phyloP scores from a whole-genome alignment of 2,113 vertebrate genomes.

The human (Homo sapiens) region GRCh38 chr3:113113501-113114000 shows the following conservation, averaged over 20 bases:
- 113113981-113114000: not conserved
- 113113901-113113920: not conserved
- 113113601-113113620: not conserved
- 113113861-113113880: not conserved
- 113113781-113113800: not conserved
- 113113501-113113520: not conserved
- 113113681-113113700: not conserved
- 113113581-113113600: not conserved
- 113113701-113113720: not conserved
- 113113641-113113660: not conserved
- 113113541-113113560: not conserved
- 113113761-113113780: not conserved
- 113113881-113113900: not conserved
- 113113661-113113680: not conserved
- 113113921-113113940: not conserved
- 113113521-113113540: not conserved
- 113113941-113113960: no score
- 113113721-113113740: not conserved
- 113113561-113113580: not conserved
- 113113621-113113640: not conserved
- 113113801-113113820: not conserved
- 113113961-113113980: not conserved
- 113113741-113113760: not conserved
- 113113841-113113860: not conserved
- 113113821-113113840: not conserved